A percentile compares a stretch with the other conserved stretches of the same genome.
phyloP scores from a whole-genome alignment of 2,113 vertebrate genomes.

The Grus americana region DNA sequence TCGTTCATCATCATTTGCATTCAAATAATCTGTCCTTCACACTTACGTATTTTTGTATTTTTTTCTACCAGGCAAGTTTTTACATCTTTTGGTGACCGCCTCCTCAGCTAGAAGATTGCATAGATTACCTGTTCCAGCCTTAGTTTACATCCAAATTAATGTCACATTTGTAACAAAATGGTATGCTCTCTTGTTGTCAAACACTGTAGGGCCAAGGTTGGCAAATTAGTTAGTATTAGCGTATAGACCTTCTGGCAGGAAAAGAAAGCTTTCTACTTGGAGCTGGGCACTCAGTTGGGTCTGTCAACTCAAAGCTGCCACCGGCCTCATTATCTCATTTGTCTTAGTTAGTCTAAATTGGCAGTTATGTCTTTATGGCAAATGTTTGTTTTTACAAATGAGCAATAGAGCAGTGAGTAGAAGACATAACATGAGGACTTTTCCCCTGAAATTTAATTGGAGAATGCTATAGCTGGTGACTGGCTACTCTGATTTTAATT shows the following conservation, averaged over 20 bases:
- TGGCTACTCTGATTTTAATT: slow-evolving; percentile 5
- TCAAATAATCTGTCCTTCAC: background rate
- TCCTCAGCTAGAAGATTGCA: slow-evolving; percentile 41
- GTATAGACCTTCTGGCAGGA: slow-evolving; percentile 79
- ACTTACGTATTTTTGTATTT: background rate
- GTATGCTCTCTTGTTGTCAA: slow-evolving; percentile 70
- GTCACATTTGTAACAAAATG: slow-evolving; percentile 76
- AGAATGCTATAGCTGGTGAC: background rate
- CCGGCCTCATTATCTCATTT: slow-evolving; percentile 80
- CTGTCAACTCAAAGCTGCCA: slow-evolving; percentile 76
- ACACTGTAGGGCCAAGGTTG: slow-evolving; percentile 70
- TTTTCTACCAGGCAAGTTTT: background rate
- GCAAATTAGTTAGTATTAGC: slow-evolving; percentile 82
- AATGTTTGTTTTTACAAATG: slow-evolving; percentile 82
- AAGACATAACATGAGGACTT: slow-evolving; percentile 17
- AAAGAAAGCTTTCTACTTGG: slow-evolving; percentile 68
- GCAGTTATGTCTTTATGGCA: slow-evolving; percentile 78
- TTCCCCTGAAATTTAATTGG: slow-evolving; percentile 29
- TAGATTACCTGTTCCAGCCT: slow-evolving; percentile 46
- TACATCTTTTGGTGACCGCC: background rate
- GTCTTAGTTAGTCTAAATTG: slow-evolving; percentile 85
- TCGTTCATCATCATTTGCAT: background rate
- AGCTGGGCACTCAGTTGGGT: slow-evolving; percentile 70
- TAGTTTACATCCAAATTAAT: slow-evolving; percentile 73
- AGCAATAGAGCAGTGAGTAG: slow-evolving; percentile 68